Percentiles rank a stretch among this genome's conserved stretches.
These are phyloP conservation scores for Campylorhamphus procurvoides DNA, from an alignment of 2,113 vertebrate species.

Conservation along the genomic window DNA sequence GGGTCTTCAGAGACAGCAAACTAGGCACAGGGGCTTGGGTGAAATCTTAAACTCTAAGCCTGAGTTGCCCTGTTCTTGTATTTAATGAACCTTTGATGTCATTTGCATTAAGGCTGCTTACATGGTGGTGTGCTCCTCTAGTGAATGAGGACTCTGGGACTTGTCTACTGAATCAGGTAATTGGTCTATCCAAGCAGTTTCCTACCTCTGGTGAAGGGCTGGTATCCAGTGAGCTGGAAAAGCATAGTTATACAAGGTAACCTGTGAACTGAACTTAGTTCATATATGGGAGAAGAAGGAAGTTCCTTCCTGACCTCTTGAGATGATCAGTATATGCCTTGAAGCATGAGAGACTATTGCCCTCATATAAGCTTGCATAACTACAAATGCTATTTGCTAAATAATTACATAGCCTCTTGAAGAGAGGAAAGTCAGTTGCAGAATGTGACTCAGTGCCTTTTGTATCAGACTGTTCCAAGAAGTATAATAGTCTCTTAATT, in stretches of 20 bases:
- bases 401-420: constrained; percentile 46
- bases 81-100: not conserved
- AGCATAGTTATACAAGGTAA: not conserved
- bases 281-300: not conserved
- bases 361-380: constrained; percentile 37
- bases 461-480: constrained; percentile 47
- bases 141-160: not conserved
- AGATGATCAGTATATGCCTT: constrained; percentile 29
- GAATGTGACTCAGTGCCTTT: constrained; percentile 64
- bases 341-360: constrained; percentile 11
- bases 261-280: not conserved
- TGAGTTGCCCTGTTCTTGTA: not conserved
- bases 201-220: constrained; percentile 9
- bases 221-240: not conserved
- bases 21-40: not conserved
- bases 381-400: constrained; percentile 31
- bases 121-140: not conserved
- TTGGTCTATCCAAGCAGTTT: not conserved
- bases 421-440: constrained; percentile 35
- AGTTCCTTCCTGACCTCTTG: constrained; percentile 41
- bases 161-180: not conserved
- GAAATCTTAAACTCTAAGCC: not conserved
- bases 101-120: not conserved
- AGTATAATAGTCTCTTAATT: constrained; percentile 47
- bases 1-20: not conserved